Percentiles rank a stretch among this genome's conserved stretches.
Evolutionary conservation across 2,797 vertebrate genomes (phyloP).

Genomic region (Chrosomus eos): DNA sequence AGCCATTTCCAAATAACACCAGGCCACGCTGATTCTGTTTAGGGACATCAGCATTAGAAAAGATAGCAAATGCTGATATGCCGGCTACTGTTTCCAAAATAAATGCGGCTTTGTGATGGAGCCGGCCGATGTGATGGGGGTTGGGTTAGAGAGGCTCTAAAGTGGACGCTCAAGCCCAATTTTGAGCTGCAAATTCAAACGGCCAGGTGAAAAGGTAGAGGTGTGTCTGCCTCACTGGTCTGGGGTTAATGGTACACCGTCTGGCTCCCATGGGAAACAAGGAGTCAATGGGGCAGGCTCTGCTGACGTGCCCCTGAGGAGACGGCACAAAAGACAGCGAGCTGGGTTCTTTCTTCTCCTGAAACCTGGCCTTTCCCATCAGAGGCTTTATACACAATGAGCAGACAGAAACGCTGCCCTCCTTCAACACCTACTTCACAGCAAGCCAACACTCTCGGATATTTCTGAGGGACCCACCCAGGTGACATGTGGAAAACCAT

Average conservation of each 20-base stretch:
- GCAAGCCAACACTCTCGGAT: conserved; percentile 39
- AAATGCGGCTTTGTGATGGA: conserved; percentile 49
- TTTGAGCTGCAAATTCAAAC: conserved; percentile 43
- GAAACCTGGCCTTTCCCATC: conserved; percentile 62
- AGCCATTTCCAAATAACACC: conserved; percentile 26
- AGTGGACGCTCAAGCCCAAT: conserved; percentile 40
- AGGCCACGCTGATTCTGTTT: conserved; percentile 35
- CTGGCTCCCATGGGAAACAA: conserved; percentile 57
- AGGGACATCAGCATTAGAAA: conserved; percentile 52
- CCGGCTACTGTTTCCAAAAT: conserved; percentile 56
- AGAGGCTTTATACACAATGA: conserved; percentile 57
- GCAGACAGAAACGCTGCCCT: conserved; percentile 54
- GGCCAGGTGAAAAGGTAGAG: conserved; percentile 58
- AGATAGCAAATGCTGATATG: conserved; percentile 52
- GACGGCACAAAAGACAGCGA: conserved; percentile 57
- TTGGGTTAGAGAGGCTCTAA: conserved; percentile 37
- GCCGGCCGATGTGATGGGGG: conserved; percentile 29
- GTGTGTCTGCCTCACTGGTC: conserved; percentile 47
- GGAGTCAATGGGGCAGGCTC: conserved; percentile 55
- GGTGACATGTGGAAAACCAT: neutral
- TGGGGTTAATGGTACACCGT: conserved; percentile 57
- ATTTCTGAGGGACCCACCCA: conserved; percentile 43
- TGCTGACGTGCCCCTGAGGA: conserved; percentile 58
- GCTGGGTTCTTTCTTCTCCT: conserved; percentile 55
- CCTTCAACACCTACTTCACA: conserved; percentile 54